Percentiles rank a stretch among this genome's conserved stretches.
Conservation (phyloP, 1,140 invertebrate genomes). For the Aricia agestis region DNA sequence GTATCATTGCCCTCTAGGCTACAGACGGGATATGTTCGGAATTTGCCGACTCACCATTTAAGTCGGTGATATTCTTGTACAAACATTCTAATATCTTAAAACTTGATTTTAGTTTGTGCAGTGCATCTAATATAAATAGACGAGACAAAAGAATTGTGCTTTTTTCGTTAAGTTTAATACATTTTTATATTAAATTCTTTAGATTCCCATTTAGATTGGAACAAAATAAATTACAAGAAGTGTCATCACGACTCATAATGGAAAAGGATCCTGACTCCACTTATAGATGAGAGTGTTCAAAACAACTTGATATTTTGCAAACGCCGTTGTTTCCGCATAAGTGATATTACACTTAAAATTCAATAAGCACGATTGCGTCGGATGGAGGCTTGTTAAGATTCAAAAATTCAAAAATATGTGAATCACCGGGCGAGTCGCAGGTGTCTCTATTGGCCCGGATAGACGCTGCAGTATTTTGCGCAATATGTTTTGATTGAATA, state of each 20-base stretch:
- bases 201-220: no score
- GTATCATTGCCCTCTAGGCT: slow-evolving; percentile 52
- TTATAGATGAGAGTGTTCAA: background rate
- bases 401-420: slow-evolving; percentile 12
- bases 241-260: background rate
- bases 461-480: slow-evolving; percentile 4
- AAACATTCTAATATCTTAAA: background rate
- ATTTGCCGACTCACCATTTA: slow-evolving; percentile 45
- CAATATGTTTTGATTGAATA: slow-evolving; percentile 13
- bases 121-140: no score
- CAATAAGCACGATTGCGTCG: background rate
- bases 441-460: background rate
- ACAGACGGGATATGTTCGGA: slow-evolving; percentile 48
- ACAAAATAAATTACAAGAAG: no score
- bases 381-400: slow-evolving; percentile 4
- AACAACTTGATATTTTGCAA: background rate
- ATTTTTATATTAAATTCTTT: no score
- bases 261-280: background rate
- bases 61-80: background rate
- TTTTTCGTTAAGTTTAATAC: no score
- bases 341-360: slow-evolving; percentile 1
- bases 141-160: no score
- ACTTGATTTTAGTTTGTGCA: background rate
- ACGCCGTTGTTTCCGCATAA: background rate
- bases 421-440: background rate